Conservation (phyloP, 2,113 vertebrate genomes). For the Pseudorhombus dupliciocellatus region DNA sequence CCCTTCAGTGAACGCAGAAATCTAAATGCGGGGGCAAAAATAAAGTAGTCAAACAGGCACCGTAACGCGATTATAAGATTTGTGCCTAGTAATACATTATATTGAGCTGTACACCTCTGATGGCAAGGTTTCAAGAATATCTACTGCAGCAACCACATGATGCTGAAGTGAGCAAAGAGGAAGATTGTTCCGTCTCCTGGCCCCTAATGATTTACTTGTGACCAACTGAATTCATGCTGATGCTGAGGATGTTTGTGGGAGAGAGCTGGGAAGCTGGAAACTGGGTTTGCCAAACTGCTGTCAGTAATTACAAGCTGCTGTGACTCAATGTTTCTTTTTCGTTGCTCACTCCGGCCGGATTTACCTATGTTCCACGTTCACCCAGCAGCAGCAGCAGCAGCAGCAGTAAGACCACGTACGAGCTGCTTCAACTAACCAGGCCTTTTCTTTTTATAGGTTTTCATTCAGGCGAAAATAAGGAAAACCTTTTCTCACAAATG, state of each 20-base stretch:
- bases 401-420: neutral
- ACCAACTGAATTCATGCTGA: constrained; percentile 66
- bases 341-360: neutral
- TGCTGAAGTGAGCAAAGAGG: constrained; percentile 18
- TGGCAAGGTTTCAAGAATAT: constrained; percentile 13
- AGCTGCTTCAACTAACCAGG: constrained; percentile 19
- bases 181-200: constrained; percentile 47
- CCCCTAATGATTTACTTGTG: constrained; percentile 74
- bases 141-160: constrained; percentile 52
- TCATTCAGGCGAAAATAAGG: constrained; percentile 80
- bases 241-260: constrained; percentile 56
- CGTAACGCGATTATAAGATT: neutral
- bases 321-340: constrained; percentile 29
- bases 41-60: neutral
- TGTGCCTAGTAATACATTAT: neutral
- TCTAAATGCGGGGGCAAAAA: neutral
- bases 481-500: neutral
- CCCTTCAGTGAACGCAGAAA: neutral
- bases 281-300: constrained; percentile 36
- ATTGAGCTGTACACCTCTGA: constrained; percentile 9
- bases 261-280: constrained; percentile 19
- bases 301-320: constrained; percentile 36
- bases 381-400: neutral
- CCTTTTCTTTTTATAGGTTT: constrained; percentile 75
- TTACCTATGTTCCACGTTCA: constrained; percentile 10